These are phyloP conservation scores for human (Homo sapiens) DNA, from an alignment of 2,113 vertebrate species.

Conservation along the genomic window DNA sequence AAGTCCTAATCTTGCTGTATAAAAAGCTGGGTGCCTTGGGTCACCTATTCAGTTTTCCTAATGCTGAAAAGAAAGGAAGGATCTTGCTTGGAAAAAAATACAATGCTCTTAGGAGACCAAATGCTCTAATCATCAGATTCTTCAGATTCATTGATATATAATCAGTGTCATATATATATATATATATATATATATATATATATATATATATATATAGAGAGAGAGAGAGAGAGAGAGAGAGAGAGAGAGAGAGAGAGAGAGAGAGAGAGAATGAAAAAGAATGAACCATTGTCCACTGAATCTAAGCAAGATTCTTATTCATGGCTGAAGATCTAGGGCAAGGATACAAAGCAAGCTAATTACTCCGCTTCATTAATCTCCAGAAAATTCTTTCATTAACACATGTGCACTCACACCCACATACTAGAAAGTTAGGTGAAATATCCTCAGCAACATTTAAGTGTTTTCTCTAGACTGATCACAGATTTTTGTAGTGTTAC, in stretches of 20 bases:
- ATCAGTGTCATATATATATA: neutral
- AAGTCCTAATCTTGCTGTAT: neutral
- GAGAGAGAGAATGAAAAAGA: neutral
- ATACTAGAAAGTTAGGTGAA: neutral
- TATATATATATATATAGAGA: neutral
- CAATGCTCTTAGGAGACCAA: neutral
- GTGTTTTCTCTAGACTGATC: neutral
- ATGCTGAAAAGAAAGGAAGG: neutral
- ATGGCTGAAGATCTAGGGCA: neutral
- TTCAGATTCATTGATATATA: neutral
- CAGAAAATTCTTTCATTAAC: neutral
- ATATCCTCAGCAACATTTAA: neutral
- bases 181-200: too few species aligned
- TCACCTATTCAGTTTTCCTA: neutral
- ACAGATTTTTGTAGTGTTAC: neutral
- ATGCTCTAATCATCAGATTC: neutral
- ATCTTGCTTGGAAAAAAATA: neutral
- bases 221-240: neutral
- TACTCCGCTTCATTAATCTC: neutral
- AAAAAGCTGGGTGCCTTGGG: neutral
- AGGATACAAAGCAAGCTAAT: neutral
- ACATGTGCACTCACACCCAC: neutral
- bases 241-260: neutral
- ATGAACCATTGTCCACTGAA: neutral
- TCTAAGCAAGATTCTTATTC: neutral